Evolutionary conservation across 1,140 invertebrate species (phyloP).

Genomic region (Temnothorax nylanderi): DNA sequence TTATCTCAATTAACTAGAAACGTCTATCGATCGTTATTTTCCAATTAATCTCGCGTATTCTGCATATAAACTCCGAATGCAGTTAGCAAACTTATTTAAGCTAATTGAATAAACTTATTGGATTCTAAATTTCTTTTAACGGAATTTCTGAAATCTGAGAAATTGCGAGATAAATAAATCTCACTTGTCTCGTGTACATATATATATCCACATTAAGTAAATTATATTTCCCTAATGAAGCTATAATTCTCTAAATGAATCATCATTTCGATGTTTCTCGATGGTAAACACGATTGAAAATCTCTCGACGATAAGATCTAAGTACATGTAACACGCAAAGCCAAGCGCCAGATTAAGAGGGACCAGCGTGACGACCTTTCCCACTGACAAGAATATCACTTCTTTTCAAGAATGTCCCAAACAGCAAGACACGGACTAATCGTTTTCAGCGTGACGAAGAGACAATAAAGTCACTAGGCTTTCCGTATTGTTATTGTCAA

Average conservation of each 20-base stretch:
- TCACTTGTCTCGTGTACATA: neutral
- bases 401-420: neutral
- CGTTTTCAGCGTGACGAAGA: neutral
- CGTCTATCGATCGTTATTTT: slow-evolving; percentile 1
- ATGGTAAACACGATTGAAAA: neutral
- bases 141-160: neutral
- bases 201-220: too few relatives aligned
- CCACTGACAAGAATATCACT: neutral
- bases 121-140: neutral
- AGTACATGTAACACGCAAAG: neutral
- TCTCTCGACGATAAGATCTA: neutral
- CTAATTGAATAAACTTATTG: neutral
- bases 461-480: neutral
- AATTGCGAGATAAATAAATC: neutral
- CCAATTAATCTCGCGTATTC: slow-evolving; percentile 1
- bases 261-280: too few relatives aligned
- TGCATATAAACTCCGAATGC: neutral
- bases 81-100: neutral
- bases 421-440: neutral
- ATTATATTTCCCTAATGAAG: too few relatives aligned
- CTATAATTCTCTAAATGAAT: too few relatives aligned
- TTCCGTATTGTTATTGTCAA: neutral
- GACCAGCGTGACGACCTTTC: neutral
- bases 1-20: slow-evolving; percentile 13
- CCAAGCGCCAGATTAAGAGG: neutral